Conservation (phyloP, 2,113 vertebrate species). For the Phaethon lepturus region DNA sequence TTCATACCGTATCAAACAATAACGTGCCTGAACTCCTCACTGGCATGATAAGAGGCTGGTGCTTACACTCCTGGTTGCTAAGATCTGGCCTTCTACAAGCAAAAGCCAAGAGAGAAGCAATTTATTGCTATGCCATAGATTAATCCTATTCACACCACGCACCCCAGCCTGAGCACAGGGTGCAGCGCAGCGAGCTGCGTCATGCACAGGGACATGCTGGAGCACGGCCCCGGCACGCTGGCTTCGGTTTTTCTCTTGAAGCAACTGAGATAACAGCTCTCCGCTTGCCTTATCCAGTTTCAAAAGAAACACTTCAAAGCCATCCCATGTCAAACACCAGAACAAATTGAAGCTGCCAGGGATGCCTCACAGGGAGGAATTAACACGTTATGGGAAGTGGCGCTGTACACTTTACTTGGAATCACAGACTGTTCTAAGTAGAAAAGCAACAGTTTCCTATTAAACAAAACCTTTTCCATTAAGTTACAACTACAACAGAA, state of each 20-base stretch:
- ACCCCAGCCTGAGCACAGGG: background rate
- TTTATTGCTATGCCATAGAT: background rate
- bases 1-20: background rate
- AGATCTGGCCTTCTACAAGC: background rate
- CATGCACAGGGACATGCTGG: fast-evolving
- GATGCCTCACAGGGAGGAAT: background rate
- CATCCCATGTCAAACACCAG: background rate
- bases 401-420: background rate
- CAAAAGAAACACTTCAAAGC: conserved; percentile 10
- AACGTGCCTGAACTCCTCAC: background rate
- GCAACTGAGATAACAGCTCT: background rate
- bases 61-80: background rate
- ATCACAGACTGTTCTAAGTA: background rate
- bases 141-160: background rate
- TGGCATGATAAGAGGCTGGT: background rate
- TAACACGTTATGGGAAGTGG: background rate
- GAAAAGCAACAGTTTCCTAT: background rate
- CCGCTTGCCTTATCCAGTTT: background rate
- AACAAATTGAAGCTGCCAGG: background rate
- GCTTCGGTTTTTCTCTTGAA: background rate
- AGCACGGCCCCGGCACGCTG: fast-evolving
- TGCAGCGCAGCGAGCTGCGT: background rate
- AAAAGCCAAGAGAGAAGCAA: background rate
- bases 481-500: background rate
- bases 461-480: background rate